Evolutionary conservation across 2,888 invertebrate genomes (phyloP).

Genomic region (Eledona agricola): DNA sequence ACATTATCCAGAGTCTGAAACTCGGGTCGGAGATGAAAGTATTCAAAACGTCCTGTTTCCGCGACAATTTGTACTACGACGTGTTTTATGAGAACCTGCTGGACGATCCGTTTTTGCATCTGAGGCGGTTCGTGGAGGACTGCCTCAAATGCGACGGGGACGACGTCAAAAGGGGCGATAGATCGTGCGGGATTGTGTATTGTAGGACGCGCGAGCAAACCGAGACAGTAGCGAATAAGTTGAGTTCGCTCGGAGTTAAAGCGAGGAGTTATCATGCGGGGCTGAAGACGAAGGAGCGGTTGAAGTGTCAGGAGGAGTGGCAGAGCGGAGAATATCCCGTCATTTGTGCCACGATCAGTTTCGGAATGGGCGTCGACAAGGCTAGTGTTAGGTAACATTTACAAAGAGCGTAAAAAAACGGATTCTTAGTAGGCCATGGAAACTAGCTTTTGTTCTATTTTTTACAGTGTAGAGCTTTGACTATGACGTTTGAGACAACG

Average conservation of each 20-base stretch:
- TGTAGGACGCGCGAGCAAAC: slow-evolving; percentile 94
- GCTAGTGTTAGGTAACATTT: slow-evolving; percentile 79
- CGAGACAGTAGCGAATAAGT: slow-evolving; percentile 79
- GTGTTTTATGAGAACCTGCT: slow-evolving; percentile 87
- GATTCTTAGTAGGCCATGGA: too few species aligned
- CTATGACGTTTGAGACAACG: too few species aligned
- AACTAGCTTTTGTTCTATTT: too few species aligned
- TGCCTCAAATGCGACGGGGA: slow-evolving; percentile 71
- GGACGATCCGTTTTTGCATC: slow-evolving; percentile 81
- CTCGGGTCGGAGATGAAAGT: slow-evolving; percentile 57
- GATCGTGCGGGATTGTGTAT: slow-evolving; percentile 74
- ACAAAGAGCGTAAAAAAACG: too few species aligned
- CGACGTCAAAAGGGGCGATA: slow-evolving; percentile 49
- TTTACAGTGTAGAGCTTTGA: too few species aligned
- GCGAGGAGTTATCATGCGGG: slow-evolving; percentile 92
- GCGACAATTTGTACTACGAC: slow-evolving; percentile 94
- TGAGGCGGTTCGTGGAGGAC: slow-evolving; percentile 76
- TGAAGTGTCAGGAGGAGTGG: slow-evolving; percentile 90
- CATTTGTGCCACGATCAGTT: slow-evolving; percentile 96
- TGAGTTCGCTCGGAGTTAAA: slow-evolving; percentile 77
- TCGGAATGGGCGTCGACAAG: slow-evolving; percentile 99
- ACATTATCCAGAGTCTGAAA: slow-evolving; percentile 80
- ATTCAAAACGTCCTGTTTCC: slow-evolving; percentile 89
- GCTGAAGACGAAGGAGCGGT: slow-evolving; percentile 76
- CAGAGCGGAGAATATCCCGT: slow-evolving; percentile 87